Conservation (phyloP, 2,113 vertebrate species). For the Isichthys henryi region DNA sequence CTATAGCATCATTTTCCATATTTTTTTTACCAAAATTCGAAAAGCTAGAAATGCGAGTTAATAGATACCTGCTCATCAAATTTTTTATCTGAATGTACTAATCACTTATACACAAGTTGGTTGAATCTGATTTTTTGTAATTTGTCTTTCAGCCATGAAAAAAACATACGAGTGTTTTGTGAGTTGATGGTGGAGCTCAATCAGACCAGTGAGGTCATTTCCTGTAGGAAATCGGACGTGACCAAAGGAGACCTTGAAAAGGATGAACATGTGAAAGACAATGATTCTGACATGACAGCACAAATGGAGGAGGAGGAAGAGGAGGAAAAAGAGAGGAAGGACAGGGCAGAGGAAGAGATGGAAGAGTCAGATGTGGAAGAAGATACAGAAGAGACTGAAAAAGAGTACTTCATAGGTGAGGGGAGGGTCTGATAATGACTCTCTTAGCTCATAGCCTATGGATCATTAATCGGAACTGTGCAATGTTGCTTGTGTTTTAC, state of each 20-base stretch:
- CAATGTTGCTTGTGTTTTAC: not conserved
- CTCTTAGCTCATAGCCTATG: not conserved
- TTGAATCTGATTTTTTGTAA: not conserved
- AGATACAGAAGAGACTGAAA: slow-evolving; percentile 19
- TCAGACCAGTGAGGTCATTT: slow-evolving; percentile 29
- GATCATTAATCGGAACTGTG: not conserved
- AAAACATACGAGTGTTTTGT: slow-evolving; percentile 18
- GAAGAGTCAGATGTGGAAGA: not conserved
- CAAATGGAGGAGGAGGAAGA: not conserved
- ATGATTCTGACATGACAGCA: not conserved
- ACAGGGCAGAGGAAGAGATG: slow-evolving; percentile 10
- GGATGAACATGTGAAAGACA: slow-evolving; percentile 37
- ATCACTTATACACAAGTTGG: not conserved
- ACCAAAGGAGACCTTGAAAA: slow-evolving; percentile 40
- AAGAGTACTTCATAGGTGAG: slow-evolving; percentile 57
- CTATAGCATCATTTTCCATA: not conserved
- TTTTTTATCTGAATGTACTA: not conserved
- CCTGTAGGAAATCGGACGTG: slow-evolving; percentile 37
- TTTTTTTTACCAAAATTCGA: not conserved
- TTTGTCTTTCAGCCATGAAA: slow-evolving; percentile 54
- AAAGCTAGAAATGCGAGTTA: not conserved
- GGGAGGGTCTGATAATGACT: not conserved
- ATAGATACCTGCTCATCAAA: not conserved
- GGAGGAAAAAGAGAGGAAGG: slow-evolving; percentile 23
- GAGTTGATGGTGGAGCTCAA: slow-evolving; percentile 30